A percentile compares a stretch with the other conserved stretches of the same genome.
phyloP scores from a whole-genome alignment of 2,113 vertebrate species.

The Crotalus tigris region DNA sequence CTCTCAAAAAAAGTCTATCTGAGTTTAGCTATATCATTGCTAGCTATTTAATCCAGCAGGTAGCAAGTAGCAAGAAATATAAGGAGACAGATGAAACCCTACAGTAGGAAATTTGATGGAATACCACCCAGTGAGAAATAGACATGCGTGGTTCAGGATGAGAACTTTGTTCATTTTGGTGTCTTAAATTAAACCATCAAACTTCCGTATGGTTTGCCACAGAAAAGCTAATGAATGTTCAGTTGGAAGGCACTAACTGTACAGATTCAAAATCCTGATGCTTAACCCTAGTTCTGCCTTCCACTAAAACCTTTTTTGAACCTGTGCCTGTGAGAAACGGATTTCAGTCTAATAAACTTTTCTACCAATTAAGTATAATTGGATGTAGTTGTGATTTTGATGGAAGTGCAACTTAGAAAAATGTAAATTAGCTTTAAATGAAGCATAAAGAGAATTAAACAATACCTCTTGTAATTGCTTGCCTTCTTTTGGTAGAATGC shows the following conservation, averaged over 20 bases:
- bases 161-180: not conserved
- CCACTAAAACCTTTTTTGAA: not conserved
- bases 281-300: not conserved
- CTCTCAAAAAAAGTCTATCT: not conserved
- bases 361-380: not conserved
- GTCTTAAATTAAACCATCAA: not conserved
- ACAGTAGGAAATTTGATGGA: not conserved
- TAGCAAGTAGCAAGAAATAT: not conserved
- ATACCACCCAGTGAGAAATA: not conserved
- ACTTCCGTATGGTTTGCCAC: not conserved
- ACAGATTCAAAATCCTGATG: not conserved
- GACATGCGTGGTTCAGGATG: not conserved
- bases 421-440: constrained; percentile 21
- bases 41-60: not conserved
- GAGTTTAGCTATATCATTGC: not conserved
- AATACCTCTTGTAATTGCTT: constrained; percentile 7
- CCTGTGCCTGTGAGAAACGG: not conserved
- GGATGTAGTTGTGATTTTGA: not conserved
- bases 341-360: constrained; percentile 1
- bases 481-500: not conserved
- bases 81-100: not conserved
- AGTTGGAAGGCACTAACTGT: not conserved
- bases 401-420: constrained; percentile 2
- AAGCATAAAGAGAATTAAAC: constrained; percentile 10
- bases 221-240: not conserved